Percentiles rank a stretch among this genome's conserved stretches.
Evolutionary conservation across 2,113 vertebrate species (phyloP).

Genomic region (Pseudorhombus dupliciocellatus): DNA sequence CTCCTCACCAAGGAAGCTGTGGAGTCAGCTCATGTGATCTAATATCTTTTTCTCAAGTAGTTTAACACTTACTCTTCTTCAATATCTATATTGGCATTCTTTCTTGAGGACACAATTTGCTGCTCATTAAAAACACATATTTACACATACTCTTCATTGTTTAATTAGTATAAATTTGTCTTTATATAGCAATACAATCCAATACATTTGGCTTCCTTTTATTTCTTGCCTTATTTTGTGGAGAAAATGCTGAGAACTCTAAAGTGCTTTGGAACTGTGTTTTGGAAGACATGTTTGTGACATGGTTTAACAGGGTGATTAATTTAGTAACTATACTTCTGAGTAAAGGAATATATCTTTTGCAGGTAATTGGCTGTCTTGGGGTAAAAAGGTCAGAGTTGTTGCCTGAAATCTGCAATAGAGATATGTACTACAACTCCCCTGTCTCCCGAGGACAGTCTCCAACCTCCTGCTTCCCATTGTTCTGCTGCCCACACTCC

Average conservation of each 20-base stretch:
- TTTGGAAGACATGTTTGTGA: background rate
- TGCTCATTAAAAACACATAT: background rate
- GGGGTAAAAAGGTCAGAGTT: background rate
- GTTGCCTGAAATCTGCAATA: background rate
- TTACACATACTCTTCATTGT: background rate
- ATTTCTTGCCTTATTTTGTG: background rate
- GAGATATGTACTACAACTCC: background rate
- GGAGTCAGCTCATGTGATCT: slow-evolving; percentile 7
- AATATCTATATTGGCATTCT: too few species aligned
- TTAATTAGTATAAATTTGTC: background rate
- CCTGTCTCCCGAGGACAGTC: background rate
- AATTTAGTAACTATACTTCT: background rate
- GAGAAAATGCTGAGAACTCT: background rate
- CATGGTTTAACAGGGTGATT: background rate
- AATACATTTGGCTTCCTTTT: background rate
- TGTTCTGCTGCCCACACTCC: background rate
- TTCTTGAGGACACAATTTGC: too few species aligned
- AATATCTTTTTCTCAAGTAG: too few species aligned
- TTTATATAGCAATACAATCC: background rate
- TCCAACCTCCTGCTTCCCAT: background rate
- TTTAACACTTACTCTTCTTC: too few species aligned
- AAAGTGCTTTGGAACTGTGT: background rate
- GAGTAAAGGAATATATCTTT: slow-evolving; percentile 4
- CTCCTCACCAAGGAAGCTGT: slow-evolving; percentile 10
- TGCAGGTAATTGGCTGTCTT: background rate